A percentile compares a stretch with the other conserved stretches of the same genome.
Evolutionary conservation across 2,888 invertebrate genomes (phyloP).

Genomic region (Hedya salicella): DNA sequence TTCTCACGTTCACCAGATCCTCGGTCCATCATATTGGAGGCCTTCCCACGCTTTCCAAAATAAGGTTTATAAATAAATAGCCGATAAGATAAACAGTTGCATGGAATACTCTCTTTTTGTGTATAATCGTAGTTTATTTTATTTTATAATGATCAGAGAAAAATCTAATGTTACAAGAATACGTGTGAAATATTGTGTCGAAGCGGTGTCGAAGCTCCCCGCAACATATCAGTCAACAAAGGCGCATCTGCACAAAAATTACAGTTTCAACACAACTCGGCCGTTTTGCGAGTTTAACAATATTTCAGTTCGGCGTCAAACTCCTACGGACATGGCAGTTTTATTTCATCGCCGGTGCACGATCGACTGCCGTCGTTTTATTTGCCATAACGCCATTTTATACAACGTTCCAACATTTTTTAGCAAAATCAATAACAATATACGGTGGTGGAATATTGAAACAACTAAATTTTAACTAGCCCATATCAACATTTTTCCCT

Average conservation of each 20-base stretch:
- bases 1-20: no score
- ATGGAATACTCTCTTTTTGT: no score
- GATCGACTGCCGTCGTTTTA: conserved; percentile 66
- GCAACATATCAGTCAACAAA: conserved; percentile 20
- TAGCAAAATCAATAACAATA: conserved; percentile 42
- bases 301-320: conserved; percentile 68
- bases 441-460: conserved; percentile 30
- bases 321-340: conserved; percentile 60
- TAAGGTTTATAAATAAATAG: no score
- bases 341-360: conserved; percentile 67
- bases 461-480: conserved; percentile 7
- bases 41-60: no score
- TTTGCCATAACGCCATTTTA: conserved; percentile 63
- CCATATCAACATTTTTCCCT: background rate
- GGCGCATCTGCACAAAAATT: conserved; percentile 24
- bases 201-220: background rate
- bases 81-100: no score
- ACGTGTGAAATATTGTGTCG: conserved; percentile 6
- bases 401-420: conserved; percentile 54
- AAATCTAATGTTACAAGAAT: conserved; percentile 1
- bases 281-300: conserved; percentile 79
- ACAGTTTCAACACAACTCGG: conserved; percentile 53
- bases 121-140: background rate
- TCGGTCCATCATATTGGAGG: no score
- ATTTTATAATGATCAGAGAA: background rate